Evolutionary conservation across 2,888 invertebrate species (phyloP), one percentile per base, ranked within the genome.

Genomic region (Lepidochrysops patricia): DNA sequence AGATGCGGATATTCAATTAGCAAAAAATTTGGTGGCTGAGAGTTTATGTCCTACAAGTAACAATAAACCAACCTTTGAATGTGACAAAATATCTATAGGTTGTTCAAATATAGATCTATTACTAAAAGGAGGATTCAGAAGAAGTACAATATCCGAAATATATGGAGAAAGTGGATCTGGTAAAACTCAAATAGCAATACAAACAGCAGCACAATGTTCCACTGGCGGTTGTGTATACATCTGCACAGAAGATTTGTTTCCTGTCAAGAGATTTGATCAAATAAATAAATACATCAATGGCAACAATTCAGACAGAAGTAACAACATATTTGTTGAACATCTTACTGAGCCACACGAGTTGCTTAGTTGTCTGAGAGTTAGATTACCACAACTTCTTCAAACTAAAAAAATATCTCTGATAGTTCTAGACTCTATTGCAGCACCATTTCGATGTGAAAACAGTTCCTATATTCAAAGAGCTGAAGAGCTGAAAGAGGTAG

Each of bases 141-240:
- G 82, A 67, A 90, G 91, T 65, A 93, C 94, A 26, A 89, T 96
- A 57, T 94, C 93, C 60, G 96, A 96, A 89, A 85, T 97, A 68
- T 92, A 91, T 75, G 96, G 96, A n/a, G 92, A 93, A 77, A 94
- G 95, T 83, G 94, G 94, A 13, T 90, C 91, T 68, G 96, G 96
- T 4, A 96, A 96, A 87, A 96, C 96, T 0, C 96, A 96, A 76
- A 73, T 96, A 49, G 94, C 93, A 66, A 82, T 96, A 57, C 95
- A 95, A 79, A 77, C 94, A 27, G 90, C 93, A 34, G 80, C 94
- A 19, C 90, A 91, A 62, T 92, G 91, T 63, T 95, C 95, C 79
- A 78, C 91, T 58, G 49, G 67, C 72, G 67, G 77, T 75, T 91
- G 91, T 57, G 90, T 94, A 13, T 96, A 94, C 70, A 93, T 96